phyloP scores from a whole-genome alignment of 2,888 invertebrate species.

The Dorcus parallelipipedus region DNA sequence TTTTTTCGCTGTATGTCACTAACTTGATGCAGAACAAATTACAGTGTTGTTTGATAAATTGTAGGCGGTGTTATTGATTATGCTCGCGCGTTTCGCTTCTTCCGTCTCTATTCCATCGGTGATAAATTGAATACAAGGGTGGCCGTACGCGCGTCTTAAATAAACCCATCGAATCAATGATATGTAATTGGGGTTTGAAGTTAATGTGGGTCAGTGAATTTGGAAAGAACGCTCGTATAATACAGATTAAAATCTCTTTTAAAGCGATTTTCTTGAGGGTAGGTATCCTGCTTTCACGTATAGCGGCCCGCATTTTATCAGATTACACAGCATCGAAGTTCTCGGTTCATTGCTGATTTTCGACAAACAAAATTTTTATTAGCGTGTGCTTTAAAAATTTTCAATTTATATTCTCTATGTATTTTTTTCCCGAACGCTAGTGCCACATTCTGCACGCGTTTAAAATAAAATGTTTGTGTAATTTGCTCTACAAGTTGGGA shows the following conservation, averaged over 20 bases:
- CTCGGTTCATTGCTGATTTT: constrained; percentile 31
- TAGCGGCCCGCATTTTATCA: constrained; percentile 36
- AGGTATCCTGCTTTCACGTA: constrained; percentile 30
- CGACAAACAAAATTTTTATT: constrained; percentile 15
- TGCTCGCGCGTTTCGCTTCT: too few relatives aligned
- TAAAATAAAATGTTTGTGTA: constrained; percentile 1
- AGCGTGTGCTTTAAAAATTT: constrained; percentile 12
- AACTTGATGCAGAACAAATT: constrained; percentile 18
- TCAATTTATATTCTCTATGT: constrained; percentile 20
- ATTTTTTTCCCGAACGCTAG: background rate
- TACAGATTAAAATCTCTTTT: constrained; percentile 32
- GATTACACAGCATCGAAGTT: constrained; percentile 37
- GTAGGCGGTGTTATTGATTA: too few relatives aligned
- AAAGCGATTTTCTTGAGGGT: constrained; percentile 33
- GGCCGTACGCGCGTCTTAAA: too few relatives aligned
- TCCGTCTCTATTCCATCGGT: too few relatives aligned
- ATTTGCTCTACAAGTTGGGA: background rate
- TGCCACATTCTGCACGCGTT: constrained; percentile 4
- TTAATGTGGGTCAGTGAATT: too few relatives aligned
- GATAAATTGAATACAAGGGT: too few relatives aligned
- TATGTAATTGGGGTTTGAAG: too few relatives aligned
- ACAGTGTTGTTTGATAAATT: too few relatives aligned
- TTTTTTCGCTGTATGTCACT: constrained; percentile 23
- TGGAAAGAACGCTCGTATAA: too few relatives aligned
- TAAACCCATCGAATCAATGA: too few relatives aligned